A percentile compares a stretch with the other conserved stretches of the same genome.
phyloP scores from a whole-genome alignment of 2,888 invertebrate species.

The Acrocyrtus sp. region DNA sequence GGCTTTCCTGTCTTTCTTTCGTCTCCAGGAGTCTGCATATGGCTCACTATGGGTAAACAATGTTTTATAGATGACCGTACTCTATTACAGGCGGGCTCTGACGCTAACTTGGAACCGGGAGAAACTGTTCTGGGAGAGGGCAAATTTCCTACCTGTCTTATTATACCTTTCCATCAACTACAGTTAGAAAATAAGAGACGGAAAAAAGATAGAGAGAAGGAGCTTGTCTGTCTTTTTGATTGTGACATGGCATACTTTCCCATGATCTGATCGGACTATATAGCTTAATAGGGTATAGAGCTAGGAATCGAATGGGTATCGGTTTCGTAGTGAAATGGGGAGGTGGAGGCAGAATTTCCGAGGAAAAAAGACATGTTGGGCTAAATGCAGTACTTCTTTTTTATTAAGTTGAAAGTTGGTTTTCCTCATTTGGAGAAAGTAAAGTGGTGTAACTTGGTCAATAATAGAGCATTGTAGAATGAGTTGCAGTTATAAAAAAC shows the following conservation, averaged over 20 bases:
- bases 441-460: too few relatives aligned
- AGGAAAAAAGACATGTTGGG: too few relatives aligned
- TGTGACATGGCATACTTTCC: constrained; percentile 11
- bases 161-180: constrained; percentile 15
- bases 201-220: too few relatives aligned
- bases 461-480: too few relatives aligned
- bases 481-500: too few relatives aligned
- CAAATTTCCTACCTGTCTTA: constrained; percentile 22
- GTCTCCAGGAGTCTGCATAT: neutral
- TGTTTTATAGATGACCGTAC: too few relatives aligned
- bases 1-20: constrained; percentile 38
- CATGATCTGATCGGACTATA: constrained; percentile 17
- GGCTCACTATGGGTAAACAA: too few relatives aligned
- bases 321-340: neutral
- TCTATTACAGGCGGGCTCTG: too few relatives aligned
- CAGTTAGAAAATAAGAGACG: too few relatives aligned
- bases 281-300: neutral
- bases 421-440: constrained; percentile 34
- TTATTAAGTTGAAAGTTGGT: constrained; percentile 5
- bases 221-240: constrained; percentile 14
- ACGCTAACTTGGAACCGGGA: too few relatives aligned
- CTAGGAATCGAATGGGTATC: constrained; percentile 9
- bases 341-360: neutral
- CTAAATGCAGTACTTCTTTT: too few relatives aligned
- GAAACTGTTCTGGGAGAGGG: too few relatives aligned